These are phyloP conservation scores for Merodon equestris DNA, from an alignment of 2,888 invertebrate species.

Conservation along the genomic window DNA sequence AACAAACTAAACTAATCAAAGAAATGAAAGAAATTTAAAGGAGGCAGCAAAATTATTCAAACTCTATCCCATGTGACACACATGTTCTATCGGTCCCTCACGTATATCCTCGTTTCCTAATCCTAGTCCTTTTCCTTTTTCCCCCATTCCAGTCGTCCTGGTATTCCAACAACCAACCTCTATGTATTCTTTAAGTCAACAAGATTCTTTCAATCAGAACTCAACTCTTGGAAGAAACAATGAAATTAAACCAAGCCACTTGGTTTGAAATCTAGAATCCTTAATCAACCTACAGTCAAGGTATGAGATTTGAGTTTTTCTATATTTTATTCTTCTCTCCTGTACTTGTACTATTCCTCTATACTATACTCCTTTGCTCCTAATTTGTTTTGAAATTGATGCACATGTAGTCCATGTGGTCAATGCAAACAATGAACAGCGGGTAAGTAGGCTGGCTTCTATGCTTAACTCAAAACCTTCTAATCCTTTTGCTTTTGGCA, in stretches of 20 bases:
- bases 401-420: slow-evolving; percentile 11
- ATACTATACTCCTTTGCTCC: slow-evolving; percentile 25
- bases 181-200: slow-evolving; percentile 42
- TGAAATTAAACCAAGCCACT: no score
- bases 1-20: no score
- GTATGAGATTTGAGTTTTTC: slow-evolving; percentile 44
- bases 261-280: neutral
- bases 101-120: no score
- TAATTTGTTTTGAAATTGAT: no score
- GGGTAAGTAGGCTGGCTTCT: slow-evolving; percentile 36
- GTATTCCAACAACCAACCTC: slow-evolving; percentile 2
- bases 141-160: slow-evolving; percentile 14
- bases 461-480: neutral
- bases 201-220: slow-evolving; percentile 16
- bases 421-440: slow-evolving; percentile 15
- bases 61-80: slow-evolving; percentile 63
- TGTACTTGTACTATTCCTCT: no score
- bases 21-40: slow-evolving; percentile 50
- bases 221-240: neutral
- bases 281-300: slow-evolving; percentile 7
- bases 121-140: neutral
- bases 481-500: slow-evolving; percentile 5
- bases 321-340: slow-evolving; percentile 22
- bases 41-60: slow-evolving; percentile 60
- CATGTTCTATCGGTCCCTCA: slow-evolving; percentile 19